Conservation (phyloP, 2,888 invertebrate genomes). For the Troides helena region DNA sequence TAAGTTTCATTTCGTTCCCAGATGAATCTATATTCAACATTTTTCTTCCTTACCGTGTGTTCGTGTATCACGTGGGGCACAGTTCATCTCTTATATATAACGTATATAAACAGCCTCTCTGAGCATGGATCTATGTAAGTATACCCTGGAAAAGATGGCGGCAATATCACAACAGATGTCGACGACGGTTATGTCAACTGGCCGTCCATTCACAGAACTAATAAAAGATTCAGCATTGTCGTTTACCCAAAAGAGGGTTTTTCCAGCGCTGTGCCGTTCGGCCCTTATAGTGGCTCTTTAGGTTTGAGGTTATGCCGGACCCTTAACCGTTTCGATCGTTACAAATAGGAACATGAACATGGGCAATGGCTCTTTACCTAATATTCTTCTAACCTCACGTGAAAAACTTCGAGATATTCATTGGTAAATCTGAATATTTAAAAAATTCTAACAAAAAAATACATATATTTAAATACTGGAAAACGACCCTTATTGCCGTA, state of each 20-base stretch:
- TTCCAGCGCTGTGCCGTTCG: conserved; percentile 59
- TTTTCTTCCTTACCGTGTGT: conserved; percentile 34
- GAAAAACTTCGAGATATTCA: neutral
- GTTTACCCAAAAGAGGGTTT: conserved; percentile 68
- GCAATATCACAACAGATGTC: conserved; percentile 78
- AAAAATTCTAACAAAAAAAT: too few relatives aligned
- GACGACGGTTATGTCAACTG: conserved; percentile 76
- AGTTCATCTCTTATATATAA: conserved; percentile 59
- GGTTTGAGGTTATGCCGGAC: conserved; percentile 58
- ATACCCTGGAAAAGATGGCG: conserved; percentile 57
- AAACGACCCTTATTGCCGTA: too few relatives aligned
- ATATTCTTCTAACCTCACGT: neutral
- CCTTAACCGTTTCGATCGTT: conserved; percentile 57
- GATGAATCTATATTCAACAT: conserved; percentile 40
- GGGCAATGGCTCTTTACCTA: conserved; percentile 8
- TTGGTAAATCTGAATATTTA: too few relatives aligned
- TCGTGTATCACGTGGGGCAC: conserved; percentile 49
- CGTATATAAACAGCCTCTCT: conserved; percentile 61
- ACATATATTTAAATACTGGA: too few relatives aligned
- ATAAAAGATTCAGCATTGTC: conserved; percentile 79
- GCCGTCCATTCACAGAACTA: conserved; percentile 76
- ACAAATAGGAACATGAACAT: conserved; percentile 13
- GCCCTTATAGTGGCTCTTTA: conserved; percentile 47
- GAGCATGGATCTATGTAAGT: conserved; percentile 58
- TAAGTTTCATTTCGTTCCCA: neutral